These are phyloP conservation scores for Scolopax bukidnonensis DNA, from an alignment of 2,797 vertebrate species.

Conservation along the genomic window DNA sequence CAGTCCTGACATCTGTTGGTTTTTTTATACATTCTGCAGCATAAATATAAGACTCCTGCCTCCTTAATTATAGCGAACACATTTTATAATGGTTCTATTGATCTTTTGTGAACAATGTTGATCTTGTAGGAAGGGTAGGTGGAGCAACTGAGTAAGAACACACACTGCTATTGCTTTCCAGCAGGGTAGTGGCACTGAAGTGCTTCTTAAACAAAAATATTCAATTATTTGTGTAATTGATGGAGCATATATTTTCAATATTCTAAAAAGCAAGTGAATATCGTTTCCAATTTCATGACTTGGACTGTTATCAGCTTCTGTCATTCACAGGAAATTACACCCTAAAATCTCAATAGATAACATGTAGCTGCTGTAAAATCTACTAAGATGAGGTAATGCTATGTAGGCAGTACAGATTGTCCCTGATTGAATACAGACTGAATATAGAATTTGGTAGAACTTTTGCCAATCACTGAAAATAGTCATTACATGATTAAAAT, in stretches of 20 bases:
- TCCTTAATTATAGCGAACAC: constrained; percentile 50
- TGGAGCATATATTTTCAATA: constrained; percentile 49
- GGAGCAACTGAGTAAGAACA: constrained; percentile 30
- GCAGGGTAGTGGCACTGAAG: not conserved
- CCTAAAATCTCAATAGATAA: constrained; percentile 52
- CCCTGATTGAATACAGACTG: constrained; percentile 33
- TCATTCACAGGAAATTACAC: constrained; percentile 63
- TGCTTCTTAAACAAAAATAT: constrained; percentile 47
- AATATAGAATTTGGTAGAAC: constrained; percentile 6
- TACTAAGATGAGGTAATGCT: constrained; percentile 62
- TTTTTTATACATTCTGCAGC: constrained; percentile 48
- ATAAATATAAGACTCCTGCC: constrained; percentile 40
- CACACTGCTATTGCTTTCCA: not conserved
- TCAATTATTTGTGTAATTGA: constrained; percentile 36
- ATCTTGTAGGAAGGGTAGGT: constrained; percentile 49
- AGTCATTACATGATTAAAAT: constrained; percentile 57
- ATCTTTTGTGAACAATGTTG: constrained; percentile 56
- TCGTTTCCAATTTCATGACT: not conserved
- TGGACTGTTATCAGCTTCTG: constrained; percentile 44
- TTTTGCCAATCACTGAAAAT: constrained; percentile 57
- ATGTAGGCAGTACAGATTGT: constrained; percentile 56
- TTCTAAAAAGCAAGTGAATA: constrained; percentile 15
- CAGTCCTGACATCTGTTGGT: not conserved
- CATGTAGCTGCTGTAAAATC: constrained; percentile 48
- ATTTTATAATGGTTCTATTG: constrained; percentile 58